Conservation (phyloP, 2,113 vertebrate species). For the Scytalopus superciliaris region DNA sequence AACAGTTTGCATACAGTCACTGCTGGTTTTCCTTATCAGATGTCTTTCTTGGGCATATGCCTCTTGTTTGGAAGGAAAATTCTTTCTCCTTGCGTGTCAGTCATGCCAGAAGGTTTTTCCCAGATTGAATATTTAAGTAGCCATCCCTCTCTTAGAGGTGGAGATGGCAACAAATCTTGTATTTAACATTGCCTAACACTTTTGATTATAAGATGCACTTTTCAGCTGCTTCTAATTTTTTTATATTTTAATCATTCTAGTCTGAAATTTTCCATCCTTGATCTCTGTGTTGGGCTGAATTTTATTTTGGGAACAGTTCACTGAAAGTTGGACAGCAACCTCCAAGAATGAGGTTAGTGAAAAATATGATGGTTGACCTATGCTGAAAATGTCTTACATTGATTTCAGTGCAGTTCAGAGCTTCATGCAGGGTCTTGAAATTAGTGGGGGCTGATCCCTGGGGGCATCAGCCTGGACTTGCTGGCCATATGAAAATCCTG, state of each 20-base stretch:
- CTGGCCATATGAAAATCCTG: constrained; percentile 30
- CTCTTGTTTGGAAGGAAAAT: neutral
- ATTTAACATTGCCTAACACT: neutral
- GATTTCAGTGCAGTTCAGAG: neutral
- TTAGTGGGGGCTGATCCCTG: neutral
- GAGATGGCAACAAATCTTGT: neutral
- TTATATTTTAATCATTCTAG: neutral
- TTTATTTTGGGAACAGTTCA: neutral
- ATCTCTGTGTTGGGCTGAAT: neutral
- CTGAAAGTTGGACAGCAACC: neutral
- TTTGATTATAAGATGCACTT: neutral
- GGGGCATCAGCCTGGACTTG: constrained; percentile 4
- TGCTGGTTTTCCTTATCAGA: neutral
- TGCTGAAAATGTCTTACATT: neutral
- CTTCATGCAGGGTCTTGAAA: neutral
- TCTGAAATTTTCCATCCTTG: neutral
- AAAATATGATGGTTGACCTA: neutral
- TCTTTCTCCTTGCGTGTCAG: neutral
- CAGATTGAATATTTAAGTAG: neutral
- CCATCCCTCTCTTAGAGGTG: neutral
- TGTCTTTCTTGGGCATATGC: neutral
- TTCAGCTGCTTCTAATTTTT: neutral
- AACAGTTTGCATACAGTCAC: neutral
- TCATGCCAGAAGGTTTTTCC: neutral
- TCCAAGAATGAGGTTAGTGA: constrained; percentile 28